These are phyloP conservation scores for Melitaea cinxia DNA, from an alignment of 1,140 invertebrate genomes.

Conservation along the genomic window DNA sequence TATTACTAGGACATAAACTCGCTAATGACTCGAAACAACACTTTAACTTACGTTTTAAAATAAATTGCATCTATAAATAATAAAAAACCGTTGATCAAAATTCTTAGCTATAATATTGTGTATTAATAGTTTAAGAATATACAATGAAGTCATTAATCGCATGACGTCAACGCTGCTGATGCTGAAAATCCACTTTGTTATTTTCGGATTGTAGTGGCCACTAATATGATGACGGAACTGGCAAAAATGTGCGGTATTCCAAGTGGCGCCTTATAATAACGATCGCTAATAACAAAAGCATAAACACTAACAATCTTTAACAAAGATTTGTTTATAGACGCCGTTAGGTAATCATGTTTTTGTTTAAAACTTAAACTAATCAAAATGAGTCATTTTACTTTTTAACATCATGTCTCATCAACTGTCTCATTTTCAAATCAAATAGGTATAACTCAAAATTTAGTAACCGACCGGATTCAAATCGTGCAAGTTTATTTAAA, in stretches of 20 bases:
- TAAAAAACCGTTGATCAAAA: background rate
- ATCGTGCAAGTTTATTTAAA: constrained; percentile 22
- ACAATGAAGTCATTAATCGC: constrained; percentile 7
- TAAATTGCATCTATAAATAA: background rate
- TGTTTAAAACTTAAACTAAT: too few relatives aligned
- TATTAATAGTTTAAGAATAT: background rate
- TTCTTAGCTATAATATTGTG: background rate
- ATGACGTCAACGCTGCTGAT: constrained; percentile 7
- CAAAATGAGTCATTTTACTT: background rate
- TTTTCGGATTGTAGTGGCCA: constrained; percentile 22
- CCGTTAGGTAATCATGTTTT: background rate
- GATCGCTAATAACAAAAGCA: constrained; percentile 34
- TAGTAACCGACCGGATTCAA: constrained; percentile 1
- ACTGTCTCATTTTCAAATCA: background rate
- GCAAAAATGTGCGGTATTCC: constrained; percentile 57
- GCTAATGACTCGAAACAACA: too few relatives aligned
- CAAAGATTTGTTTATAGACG: background rate
- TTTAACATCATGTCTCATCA: background rate
- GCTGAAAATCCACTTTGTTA: constrained; percentile 15
- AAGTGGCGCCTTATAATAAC: constrained; percentile 40
- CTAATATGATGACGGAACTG: constrained; percentile 53
- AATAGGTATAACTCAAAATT: constrained; percentile 15
- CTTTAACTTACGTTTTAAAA: background rate
- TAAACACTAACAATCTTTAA: constrained; percentile 18
- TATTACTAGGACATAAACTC: too few relatives aligned